Base-by-base conservation (phyloP, 2,797 vertebrate species). In the Poeciliopsis paucimaculata region DNA sequence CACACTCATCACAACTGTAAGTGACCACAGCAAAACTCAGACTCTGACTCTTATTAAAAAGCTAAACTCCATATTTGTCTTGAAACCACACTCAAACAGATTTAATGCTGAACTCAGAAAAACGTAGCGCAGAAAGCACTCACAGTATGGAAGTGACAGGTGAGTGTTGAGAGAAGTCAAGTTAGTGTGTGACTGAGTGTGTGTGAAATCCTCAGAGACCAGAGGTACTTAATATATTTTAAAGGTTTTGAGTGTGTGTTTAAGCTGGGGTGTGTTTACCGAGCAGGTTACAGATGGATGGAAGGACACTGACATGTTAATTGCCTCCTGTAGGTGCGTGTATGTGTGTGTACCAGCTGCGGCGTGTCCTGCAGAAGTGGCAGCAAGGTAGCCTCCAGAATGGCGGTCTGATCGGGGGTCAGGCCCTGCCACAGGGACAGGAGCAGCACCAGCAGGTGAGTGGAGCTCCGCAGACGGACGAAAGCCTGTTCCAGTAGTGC, bases 361-460 rank as follows among this genome's bases (percentile, higher is more conserved):
- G 89, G 97, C 0, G 96, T 96, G 90, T 99, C 97, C 85, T 97
- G 96, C 82, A 96, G 95, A 84, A 98, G 94, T 0, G 98, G 97
- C 87, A 99, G 94, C 89, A 99, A 96, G 0, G 98, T 96, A 36
- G 97, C 97, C 94, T 99, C 97, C 91, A 99, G 94, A 91, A 99
- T 96, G 87, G 87, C 89, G 0, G 94, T 91, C 94, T 99, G 98
- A 77, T 98, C 97, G 0, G 91, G 1, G 39, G 90, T 95, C 60
- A 99, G 96, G 84, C 96, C 96, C 91, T 98, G 97, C 97, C 97
- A 97, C 89, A 99, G 95, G 20, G 96, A 94, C 66, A 98, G 90
- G 86, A 99, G 95, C 85, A 97, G 91, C 85, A 99, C 95, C 82
- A 99, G 87, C 84, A 99, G 93, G 87, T 96, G 98, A 18, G 97